Evolutionary conservation across 2,113 vertebrate genomes (phyloP).

Genomic region (Otis tarda): DNA sequence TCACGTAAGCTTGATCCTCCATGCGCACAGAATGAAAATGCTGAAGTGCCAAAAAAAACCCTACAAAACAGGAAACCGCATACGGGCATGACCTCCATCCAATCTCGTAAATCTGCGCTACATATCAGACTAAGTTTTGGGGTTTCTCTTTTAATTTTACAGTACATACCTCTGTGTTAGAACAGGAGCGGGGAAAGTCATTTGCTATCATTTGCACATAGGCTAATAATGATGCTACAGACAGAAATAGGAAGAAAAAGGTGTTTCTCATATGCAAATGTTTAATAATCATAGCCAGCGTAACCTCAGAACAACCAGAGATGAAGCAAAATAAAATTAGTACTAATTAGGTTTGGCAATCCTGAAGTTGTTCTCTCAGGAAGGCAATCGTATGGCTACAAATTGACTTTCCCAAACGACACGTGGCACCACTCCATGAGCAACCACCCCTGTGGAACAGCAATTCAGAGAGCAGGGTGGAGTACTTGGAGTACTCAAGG

Average conservation of each 20-base stretch:
- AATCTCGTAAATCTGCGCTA: not conserved
- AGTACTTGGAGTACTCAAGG: not conserved
- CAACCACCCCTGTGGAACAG: not conserved
- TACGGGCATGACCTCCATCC: not conserved
- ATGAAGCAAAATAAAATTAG: not conserved
- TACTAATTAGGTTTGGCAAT: not conserved
- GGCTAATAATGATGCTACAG: not conserved
- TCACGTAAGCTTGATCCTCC: not conserved
- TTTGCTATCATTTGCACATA: not conserved
- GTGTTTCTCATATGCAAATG: not conserved
- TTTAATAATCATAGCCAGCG: not conserved
- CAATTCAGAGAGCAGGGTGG: not conserved
- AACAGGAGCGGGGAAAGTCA: not conserved
- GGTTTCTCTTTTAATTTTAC: not conserved
- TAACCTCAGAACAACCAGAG: not conserved
- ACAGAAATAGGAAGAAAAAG: not conserved
- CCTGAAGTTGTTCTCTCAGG: not conserved
- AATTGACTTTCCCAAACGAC: not conserved
- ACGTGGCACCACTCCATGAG: not conserved
- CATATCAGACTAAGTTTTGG: not conserved
- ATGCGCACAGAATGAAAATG: constrained; percentile 8
- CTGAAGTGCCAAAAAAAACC: constrained; percentile 10
- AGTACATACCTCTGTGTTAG: not conserved
- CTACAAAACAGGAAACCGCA: not conserved
- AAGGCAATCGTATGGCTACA: not conserved